Base-by-base conservation (phyloP, 2,113 vertebrate genomes). In the Thryonomys swinderianus region DNA sequence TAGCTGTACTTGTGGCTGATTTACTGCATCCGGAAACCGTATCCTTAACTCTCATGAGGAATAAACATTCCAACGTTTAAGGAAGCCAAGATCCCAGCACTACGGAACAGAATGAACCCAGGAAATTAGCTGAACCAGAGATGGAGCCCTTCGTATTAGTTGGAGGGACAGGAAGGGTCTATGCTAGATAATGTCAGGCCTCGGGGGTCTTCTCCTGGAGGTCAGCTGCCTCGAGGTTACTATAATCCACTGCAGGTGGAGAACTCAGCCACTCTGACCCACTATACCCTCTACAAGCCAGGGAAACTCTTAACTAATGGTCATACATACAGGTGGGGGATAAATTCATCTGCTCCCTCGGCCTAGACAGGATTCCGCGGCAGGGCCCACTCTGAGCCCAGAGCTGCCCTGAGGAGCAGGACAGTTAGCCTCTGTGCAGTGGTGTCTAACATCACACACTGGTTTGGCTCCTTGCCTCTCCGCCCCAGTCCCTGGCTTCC, bases 1-100 rank as follows among this genome's bases (percentile, higher is more conserved):
- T 67, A 83, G 85, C 42, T 95, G 40, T 71, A 86, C 91, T 80
- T 85, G 30, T 34, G 25, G 23, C 51, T 92, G 17, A 12, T 69
- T 88, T 79, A 79, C n/a, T 78, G 1, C 17, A 78, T 32, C 7
- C 21, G 13, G 95, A 86, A 71, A 37, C 16, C 2, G 11, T 80
- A 85, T 88, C 23, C 14, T 93, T 23, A 45, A n/a, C n/a, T 93
- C 23, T 83, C 21, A 23, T 45, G 71, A 66, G 86, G 62, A 88
- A 61, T 69, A 88, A 87, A 86, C 86, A 79, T 64, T 18, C 57
- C 7, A 62, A 93, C 81, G 20, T 61, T 17, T 40, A 74, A 20
- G 18, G 61, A 48, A 62, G 61, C 25, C 81, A 53, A 92, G 51
- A 61, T 59, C 14, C 45, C 86, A n/a, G 20, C 23, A 21, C 0